A percentile compares a stretch with the other conserved stretches of the same genome.
Evolutionary conservation across 2,113 vertebrate genomes (phyloP).

Genomic region (Vanacampus margaritifer): DNA sequence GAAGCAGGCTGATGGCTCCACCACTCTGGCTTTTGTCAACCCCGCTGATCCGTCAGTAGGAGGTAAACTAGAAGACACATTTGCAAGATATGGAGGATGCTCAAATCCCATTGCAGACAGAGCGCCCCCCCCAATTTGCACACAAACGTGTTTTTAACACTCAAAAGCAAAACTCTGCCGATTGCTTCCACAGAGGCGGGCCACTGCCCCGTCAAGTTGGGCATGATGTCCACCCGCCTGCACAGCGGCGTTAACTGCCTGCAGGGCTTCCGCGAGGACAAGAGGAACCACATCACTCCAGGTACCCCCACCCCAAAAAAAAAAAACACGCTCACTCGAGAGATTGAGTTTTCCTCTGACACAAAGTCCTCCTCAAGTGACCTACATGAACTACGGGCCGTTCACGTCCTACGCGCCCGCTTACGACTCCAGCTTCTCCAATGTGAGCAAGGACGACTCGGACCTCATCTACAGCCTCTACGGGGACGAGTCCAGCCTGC

Average conservation of each 20-base stretch:
- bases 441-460: conserved; percentile 93
- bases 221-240: conserved; percentile 87
- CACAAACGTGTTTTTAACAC: too few relatives aligned
- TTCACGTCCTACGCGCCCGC: conserved; percentile 91
- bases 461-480: conserved; percentile 89
- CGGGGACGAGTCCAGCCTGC: conserved; percentile 83
- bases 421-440: conserved; percentile 95
- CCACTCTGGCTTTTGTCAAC: conserved; percentile 88
- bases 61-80: conserved; percentile 66
- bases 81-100: too few relatives aligned
- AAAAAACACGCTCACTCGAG: neutral
- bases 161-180: too few relatives aligned
- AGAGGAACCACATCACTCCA: conserved; percentile 91
- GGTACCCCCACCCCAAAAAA: conserved; percentile 58
- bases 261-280: conserved; percentile 96
- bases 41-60: conserved; percentile 81
- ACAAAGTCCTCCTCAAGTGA: conserved; percentile 68
- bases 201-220: conserved; percentile 86
- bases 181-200: conserved; percentile 75
- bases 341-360: neutral
- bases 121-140: too few relatives aligned
- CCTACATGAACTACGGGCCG: conserved; percentile 93
- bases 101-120: too few relatives aligned
- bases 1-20: conserved; percentile 85
- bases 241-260: conserved; percentile 90